Percentiles rank a stretch among this genome's conserved stretches.
These are phyloP conservation scores for Linnaemya tessellans DNA, from an alignment of 2,888 invertebrate genomes.

Conservation along the genomic window DNA sequence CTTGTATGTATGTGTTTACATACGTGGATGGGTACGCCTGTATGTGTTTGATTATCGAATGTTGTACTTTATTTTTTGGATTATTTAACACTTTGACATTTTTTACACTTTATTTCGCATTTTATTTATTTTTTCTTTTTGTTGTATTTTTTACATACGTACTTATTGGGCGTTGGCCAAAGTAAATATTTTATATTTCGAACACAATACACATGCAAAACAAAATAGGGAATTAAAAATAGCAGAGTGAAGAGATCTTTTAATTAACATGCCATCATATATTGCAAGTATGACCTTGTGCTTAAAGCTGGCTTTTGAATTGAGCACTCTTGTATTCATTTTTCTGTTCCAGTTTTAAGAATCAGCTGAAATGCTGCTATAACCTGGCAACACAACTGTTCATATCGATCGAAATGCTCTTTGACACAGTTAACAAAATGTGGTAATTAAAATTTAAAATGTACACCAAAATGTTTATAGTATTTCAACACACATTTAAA, in stretches of 20 bases:
- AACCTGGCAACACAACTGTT: not conserved
- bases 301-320: no score
- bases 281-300: no score
- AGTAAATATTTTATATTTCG: constrained; percentile 64
- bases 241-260: not conserved
- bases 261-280: not conserved
- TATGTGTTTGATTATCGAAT: constrained; percentile 38
- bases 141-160: constrained; percentile 12
- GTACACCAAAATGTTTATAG: constrained; percentile 29
- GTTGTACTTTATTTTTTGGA: constrained; percentile 56
- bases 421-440: constrained; percentile 68
- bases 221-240: constrained; percentile 13
- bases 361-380: constrained; percentile 1
- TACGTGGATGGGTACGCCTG: not conserved
- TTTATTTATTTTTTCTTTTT: constrained; percentile 1
- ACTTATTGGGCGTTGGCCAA: constrained; percentile 71
- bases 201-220: constrained; percentile 38
- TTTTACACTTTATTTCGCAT: constrained; percentile 61
- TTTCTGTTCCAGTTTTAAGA: not conserved
- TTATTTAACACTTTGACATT: constrained; percentile 72
- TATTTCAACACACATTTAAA: not conserved
- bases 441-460: constrained; percentile 66
- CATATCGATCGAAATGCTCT: constrained; percentile 58
- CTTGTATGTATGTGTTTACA: not conserved
- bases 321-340: not conserved